A percentile compares a stretch with the other conserved stretches of the same genome.
These are phyloP conservation scores for Heteromormyrus szaboi DNA, from an alignment of 2,797 vertebrate genomes.

Conservation along the genomic window DNA sequence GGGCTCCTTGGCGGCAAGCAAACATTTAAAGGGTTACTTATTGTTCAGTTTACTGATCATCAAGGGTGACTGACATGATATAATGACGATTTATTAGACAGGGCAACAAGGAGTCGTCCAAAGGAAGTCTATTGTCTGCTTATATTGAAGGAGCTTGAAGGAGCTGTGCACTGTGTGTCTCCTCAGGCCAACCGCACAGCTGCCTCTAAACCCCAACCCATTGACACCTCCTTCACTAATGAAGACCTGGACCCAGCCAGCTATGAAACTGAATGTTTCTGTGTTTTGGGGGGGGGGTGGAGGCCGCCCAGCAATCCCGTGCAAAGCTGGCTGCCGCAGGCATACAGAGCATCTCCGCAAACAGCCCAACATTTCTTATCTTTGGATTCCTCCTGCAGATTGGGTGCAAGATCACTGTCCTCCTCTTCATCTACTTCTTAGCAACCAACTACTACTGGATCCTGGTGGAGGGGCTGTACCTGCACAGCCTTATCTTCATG, in stretches of 20 bases:
- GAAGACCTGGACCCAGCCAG: background rate
- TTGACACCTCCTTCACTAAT: background rate
- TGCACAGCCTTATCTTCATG: conserved; percentile 86
- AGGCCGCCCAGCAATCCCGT: background rate
- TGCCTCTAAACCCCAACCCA: background rate
- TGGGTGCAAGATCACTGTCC: conserved; percentile 80
- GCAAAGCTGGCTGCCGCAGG: background rate
- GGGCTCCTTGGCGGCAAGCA: background rate
- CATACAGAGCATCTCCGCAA: background rate
- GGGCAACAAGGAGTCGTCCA: background rate
- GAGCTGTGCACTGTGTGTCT: background rate
- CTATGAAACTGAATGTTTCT: background rate
- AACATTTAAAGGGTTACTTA: background rate
- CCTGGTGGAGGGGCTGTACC: conserved; percentile 82
- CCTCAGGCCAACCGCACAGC: background rate
- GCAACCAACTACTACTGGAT: conserved; percentile 91
- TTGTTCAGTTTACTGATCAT: background rate
- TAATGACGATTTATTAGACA: background rate
- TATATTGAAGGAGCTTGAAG: background rate
- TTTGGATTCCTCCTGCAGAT: conserved; percentile 47
- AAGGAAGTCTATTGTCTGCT: background rate
- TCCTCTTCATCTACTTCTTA: conserved; percentile 86
- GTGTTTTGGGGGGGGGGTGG: background rate
- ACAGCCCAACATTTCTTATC: background rate
- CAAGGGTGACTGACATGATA: background rate